Base-by-base conservation (phyloP, 1,140 invertebrate genomes). In the Notospermus geniculatus region DNA sequence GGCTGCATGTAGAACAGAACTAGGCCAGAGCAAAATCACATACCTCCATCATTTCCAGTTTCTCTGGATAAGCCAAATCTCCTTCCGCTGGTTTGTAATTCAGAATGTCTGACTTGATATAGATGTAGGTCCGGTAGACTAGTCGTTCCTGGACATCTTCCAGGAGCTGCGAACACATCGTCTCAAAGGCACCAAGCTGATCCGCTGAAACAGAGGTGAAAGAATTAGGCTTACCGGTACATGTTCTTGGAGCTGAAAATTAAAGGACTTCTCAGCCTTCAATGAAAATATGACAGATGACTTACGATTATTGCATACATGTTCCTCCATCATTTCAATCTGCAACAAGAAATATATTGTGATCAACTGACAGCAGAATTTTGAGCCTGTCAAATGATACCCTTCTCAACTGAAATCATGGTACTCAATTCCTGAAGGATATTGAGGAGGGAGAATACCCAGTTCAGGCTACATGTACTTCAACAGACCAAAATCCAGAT, bases 11-110 rank as follows among this genome's bases (percentile, higher is more conserved):
- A 45, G 5, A 1, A 66, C 25, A 62, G 41, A n/a, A n/a, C n/a
- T n/a, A n/a, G n/a, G n/a, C n/a, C n/a, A n/a, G n/a, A n/a, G 11
- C 19, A 43, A 43, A 11, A 43, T 11, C 23, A 36, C 55, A 15
- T 59, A 81, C 80, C 68, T 80, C 75, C 94, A 99, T 98, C 91
- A 98, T 97, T 77, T 93, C 87, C 22, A 99, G 82, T 80, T 98
- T 97, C 71, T 97, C 91, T 0, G 97, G 97, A 84, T 99, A 99
- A 0, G 94, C 94, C 46, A 99, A 83, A 83, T 99, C 97, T 0
- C 96, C 96, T 17, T 90, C 86, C 17, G 93, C 93, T 11, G 96
- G 92, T 65, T 89, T 75, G 69, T 85, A 87, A 45, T 88, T 87
- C 27, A 91, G 80, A 67, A 99, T 93, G 81, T 99, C 96, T 1